Conservation (phyloP, 2,888 invertebrate genomes). For the Dione juno region DNA sequence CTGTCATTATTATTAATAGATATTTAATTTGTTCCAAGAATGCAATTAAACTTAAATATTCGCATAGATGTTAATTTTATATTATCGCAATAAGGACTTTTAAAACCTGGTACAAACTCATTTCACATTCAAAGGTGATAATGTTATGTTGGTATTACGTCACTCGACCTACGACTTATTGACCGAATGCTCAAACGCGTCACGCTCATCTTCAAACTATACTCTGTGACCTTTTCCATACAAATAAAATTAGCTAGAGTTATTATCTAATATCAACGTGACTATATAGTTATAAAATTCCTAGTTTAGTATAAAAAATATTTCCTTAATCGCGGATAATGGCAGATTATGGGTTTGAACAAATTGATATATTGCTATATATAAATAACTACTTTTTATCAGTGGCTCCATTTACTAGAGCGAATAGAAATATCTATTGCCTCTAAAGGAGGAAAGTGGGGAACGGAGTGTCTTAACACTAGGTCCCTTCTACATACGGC, state of each 20-base stretch:
- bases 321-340: constrained; percentile 12
- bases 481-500: too few relatives aligned
- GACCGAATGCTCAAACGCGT: constrained; percentile 43
- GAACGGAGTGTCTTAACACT: too few relatives aligned
- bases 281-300: not conserved
- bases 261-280: constrained; percentile 20
- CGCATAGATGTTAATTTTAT: not conserved
- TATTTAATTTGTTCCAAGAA: not conserved
- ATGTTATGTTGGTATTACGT: constrained; percentile 44
- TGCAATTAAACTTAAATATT: constrained; percentile 8
- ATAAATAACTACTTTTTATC: too few relatives aligned
- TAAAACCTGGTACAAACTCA: not conserved
- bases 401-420: too few relatives aligned
- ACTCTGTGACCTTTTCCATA: constrained; percentile 36
- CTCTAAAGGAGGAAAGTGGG: too few relatives aligned
- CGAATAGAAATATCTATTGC: too few relatives aligned
- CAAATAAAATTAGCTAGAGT: constrained; percentile 32
- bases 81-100: not conserved
- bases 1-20: constrained; percentile 6
- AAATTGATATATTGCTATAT: not conserved
- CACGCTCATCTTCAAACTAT: constrained; percentile 37
- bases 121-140: constrained; percentile 25
- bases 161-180: constrained; percentile 55
- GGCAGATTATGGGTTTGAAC: not conserved
- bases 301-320: constrained; percentile 8